Conservation (phyloP, 2,888 invertebrate species). For the Drosophila dives region DNA sequence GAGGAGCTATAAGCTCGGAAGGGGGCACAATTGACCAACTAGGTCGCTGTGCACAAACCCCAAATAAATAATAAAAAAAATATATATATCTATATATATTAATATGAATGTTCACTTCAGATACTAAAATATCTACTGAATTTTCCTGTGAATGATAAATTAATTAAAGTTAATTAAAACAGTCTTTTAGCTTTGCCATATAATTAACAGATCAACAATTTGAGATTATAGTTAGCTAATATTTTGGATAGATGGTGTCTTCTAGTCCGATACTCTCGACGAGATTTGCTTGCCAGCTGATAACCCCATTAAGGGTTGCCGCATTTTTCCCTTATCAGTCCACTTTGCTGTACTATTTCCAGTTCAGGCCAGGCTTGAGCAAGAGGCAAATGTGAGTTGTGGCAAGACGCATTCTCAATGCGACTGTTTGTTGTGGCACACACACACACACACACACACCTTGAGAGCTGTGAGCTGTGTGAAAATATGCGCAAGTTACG, state of each 20-base stretch:
- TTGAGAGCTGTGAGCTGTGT: not conserved
- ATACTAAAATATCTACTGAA: too few relatives aligned
- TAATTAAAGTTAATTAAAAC: not conserved
- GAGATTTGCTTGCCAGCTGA: conserved; percentile 33
- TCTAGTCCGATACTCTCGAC: not conserved
- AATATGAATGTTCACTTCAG: not conserved
- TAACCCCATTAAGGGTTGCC: conserved; percentile 54
- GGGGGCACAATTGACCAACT: too few relatives aligned
- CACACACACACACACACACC: not conserved
- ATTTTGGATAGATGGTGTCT: not conserved
- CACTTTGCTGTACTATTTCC: conserved; percentile 49
- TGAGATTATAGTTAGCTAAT: not conserved
- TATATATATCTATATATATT: too few relatives aligned
- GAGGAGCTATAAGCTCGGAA: too few relatives aligned
- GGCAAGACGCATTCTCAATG: conserved; percentile 45
- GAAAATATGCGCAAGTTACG: conserved; percentile 41
- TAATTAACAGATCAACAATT: not conserved
- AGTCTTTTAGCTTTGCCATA: not conserved
- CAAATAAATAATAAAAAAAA: too few relatives aligned
- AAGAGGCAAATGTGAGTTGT: conserved; percentile 38
- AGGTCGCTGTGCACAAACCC: too few relatives aligned
- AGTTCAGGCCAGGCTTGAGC: conserved; percentile 60
- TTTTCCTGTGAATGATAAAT: not conserved
- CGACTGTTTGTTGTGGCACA: conserved; percentile 12
- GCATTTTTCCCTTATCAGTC: conserved; percentile 47